These are phyloP conservation scores for Scelioninae gen. 1 DNA, from an alignment of 2,888 invertebrate genomes.

Conservation along the genomic window DNA sequence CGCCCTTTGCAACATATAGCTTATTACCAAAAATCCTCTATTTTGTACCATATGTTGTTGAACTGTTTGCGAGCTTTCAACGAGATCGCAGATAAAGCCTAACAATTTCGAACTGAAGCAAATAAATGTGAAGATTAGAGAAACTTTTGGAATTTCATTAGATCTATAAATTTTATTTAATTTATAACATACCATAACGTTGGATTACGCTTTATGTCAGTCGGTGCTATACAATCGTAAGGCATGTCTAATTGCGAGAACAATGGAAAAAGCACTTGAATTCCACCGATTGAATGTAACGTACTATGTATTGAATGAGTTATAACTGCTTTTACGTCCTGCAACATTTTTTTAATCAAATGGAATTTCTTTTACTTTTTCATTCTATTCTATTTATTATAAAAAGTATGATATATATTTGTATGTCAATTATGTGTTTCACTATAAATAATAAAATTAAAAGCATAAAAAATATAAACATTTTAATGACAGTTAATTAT, in stretches of 20 bases:
- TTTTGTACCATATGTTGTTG: conserved; percentile 99
- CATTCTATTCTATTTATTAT: no score
- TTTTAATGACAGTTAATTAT: no score
- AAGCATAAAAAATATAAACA: no score
- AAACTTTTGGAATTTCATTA: not conserved
- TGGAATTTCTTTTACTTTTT: no score
- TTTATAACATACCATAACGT: conserved; percentile 92
- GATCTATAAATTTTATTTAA: conserved; percentile 1
- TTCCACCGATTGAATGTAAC: conserved; percentile 99
- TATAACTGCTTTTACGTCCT: conserved; percentile 99
- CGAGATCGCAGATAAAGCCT: conserved; percentile 98
- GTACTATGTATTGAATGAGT: conserved; percentile 99
- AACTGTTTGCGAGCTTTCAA: conserved; percentile 98
- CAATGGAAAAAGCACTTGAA: conserved; percentile 98
- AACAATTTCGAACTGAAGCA: conserved; percentile 94
- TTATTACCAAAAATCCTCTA: conserved; percentile 98
- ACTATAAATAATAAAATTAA: no score
- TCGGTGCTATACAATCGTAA: conserved; percentile 91
- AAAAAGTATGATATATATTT: no score
- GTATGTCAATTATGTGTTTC: no score
- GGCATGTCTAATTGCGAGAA: conserved; percentile 98
- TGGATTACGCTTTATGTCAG: conserved; percentile 93
- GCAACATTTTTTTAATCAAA: no score
- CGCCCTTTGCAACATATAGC: conserved; percentile 97
- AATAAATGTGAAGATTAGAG: not conserved